Conservation (phyloP, 2,888 invertebrate species). For the Idaea biselata region DNA sequence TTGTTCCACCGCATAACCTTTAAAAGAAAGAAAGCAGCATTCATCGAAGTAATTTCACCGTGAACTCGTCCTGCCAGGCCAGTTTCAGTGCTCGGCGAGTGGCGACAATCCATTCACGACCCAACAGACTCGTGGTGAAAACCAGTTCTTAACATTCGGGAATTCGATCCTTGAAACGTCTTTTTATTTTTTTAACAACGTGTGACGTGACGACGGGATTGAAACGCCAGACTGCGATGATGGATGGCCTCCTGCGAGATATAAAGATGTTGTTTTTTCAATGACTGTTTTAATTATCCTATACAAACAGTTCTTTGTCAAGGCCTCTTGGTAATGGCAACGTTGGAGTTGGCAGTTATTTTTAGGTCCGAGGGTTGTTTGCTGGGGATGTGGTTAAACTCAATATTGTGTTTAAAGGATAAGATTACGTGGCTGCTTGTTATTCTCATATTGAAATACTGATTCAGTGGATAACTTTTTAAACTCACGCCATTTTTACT, state of each 20-base stretch:
- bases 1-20: slow-evolving; percentile 14
- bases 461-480: too few species aligned
- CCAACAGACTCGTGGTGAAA: slow-evolving; percentile 27
- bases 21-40: slow-evolving; percentile 20
- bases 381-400: not conserved
- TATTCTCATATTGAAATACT: not conserved
- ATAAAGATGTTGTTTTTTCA: slow-evolving; percentile 29
- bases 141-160: slow-evolving; percentile 40
- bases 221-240: slow-evolving; percentile 37
- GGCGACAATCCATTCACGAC: slow-evolving; percentile 29
- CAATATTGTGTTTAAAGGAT: not conserved
- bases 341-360: slow-evolving; percentile 9
- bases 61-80: slow-evolving; percentile 13
- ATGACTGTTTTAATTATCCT: slow-evolving; percentile 31
- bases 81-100: slow-evolving; percentile 4
- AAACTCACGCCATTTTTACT: too few species aligned
- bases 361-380: not conserved
- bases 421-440: not conserved
- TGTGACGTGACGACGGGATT: slow-evolving; percentile 33
- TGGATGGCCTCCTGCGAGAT: slow-evolving; percentile 33
- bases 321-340: slow-evolving; percentile 20
- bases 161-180: slow-evolving; percentile 41
- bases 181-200: slow-evolving; percentile 32
- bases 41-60: slow-evolving; percentile 15
- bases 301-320: slow-evolving; percentile 24